Base-by-base conservation (phyloP, 2,888 invertebrate genomes). In the Aporophyla lueneburgensis region DNA sequence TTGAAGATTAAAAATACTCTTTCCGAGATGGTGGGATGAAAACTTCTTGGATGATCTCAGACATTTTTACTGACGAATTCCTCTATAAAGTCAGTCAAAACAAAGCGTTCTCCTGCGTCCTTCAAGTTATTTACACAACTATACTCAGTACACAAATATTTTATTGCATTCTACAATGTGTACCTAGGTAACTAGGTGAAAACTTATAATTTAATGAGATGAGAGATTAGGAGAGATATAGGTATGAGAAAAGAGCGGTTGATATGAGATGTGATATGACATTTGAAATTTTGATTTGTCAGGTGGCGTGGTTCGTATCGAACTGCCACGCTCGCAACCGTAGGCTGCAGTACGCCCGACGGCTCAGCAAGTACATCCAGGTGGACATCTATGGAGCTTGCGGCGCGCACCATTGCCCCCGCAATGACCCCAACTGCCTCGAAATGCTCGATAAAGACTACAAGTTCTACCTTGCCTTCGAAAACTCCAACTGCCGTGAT, bases 221-320 rank as follows among this genome's bases (percentile, higher is more conserved):
- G 12, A 24, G 54, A 54, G n/a, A 54, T n/a, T n/a, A n/a, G n/a
- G 3, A 21, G 12, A n/a, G n/a, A 54, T 12, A n/a, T n/a, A n/a
- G n/a, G n/a, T 12, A n/a, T n/a, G 54, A 54, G 16, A 46, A 46
- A 46, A 58, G 27, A 27, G 16, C 1, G 33, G 33, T n/a, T n/a
- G n/a, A 33, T 2, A 33, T 27, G 24, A 58, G 3, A 24, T 24
- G 58, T 58, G 16, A n/a, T 10, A 58, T 19, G 16, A 27, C 0
- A 58, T 54, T 74, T 73, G 53, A 0, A 16, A 53, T 72, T 53
- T 43, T 27, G 19, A 19, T 56, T 40, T n/a, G 6, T 3, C 90
- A 97, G 97, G 98, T 99, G 10, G 99, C 99, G 72, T 99, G 99
- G 99, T 99, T 99, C 95, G 99, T 99, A 73, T 99, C 99, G 56